Conservation (phyloP, 2,113 vertebrate genomes). For the Hiodon alosoides region DNA sequence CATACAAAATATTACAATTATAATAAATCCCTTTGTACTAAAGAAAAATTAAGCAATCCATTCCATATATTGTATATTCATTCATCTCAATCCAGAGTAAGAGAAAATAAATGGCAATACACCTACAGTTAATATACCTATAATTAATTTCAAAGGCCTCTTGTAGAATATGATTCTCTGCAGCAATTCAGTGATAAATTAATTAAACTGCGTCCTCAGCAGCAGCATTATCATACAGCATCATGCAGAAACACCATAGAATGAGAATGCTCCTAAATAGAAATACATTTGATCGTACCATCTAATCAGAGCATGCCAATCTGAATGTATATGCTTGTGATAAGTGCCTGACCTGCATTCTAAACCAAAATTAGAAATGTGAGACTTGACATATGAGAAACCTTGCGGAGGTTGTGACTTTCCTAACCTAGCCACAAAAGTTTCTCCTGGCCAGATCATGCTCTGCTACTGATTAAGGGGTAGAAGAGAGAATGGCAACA, state of each 20-base stretch:
- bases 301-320: neutral
- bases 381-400: no score
- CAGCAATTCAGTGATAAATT: neutral
- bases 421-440: neutral
- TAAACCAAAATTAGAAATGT: neutral
- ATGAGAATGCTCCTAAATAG: neutral
- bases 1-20: slow-evolving; percentile 13
- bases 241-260: neutral
- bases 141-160: neutral
- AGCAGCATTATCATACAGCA: neutral
- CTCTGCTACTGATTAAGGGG: neutral
- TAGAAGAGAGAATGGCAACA: slow-evolving; percentile 9
- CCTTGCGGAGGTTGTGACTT: neutral
- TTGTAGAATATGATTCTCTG: neutral
- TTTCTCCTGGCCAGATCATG: neutral
- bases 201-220: neutral
- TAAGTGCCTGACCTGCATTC: neutral
- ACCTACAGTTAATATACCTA: neutral
- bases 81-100: slow-evolving; percentile 11
- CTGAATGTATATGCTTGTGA: neutral
- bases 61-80: slow-evolving; percentile 15
- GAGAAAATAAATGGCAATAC: slow-evolving; percentile 5
- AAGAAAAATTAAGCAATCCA: slow-evolving; percentile 15
- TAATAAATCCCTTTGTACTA: slow-evolving; percentile 8
- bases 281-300: neutral